Conservation (phyloP, 2,113 vertebrate genomes). For the Gallinago undulata region DNA sequence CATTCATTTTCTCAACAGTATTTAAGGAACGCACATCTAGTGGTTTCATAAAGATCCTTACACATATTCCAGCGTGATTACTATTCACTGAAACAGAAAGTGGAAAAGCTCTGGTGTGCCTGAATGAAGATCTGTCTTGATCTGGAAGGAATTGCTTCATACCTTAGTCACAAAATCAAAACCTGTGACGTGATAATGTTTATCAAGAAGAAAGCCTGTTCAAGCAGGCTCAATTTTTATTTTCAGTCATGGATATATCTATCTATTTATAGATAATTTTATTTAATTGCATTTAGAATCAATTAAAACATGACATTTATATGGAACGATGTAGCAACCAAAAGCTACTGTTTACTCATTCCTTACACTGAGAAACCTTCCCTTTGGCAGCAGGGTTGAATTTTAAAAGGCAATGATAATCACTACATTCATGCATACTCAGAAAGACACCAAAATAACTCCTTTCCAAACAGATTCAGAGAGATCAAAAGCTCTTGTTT, state of each 20-base stretch:
- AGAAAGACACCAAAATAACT: background rate
- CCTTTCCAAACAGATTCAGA: background rate
- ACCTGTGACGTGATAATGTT: background rate
- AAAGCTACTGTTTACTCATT: background rate
- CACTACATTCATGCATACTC: background rate
- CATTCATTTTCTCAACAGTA: background rate
- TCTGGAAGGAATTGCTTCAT: background rate
- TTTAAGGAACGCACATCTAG: background rate
- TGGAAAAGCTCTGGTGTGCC: background rate
- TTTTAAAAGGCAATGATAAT: background rate
- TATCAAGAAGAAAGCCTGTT: background rate
- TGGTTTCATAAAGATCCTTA: background rate
- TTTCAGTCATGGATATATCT: background rate
- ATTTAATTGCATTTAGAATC: slow-evolving; percentile 27
- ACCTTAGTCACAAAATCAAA: background rate
- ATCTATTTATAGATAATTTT: background rate
- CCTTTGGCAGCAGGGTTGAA: background rate
- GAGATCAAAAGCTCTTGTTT: background rate
- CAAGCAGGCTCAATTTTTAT: background rate
- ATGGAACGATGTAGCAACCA: background rate
- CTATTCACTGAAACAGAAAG: background rate
- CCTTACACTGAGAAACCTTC: background rate
- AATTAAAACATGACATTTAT: background rate
- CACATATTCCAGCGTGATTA: background rate
- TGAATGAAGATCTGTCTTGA: background rate